Base-by-base conservation (phyloP, 2,113 vertebrate species). In the Osmerus eperlanus region DNA sequence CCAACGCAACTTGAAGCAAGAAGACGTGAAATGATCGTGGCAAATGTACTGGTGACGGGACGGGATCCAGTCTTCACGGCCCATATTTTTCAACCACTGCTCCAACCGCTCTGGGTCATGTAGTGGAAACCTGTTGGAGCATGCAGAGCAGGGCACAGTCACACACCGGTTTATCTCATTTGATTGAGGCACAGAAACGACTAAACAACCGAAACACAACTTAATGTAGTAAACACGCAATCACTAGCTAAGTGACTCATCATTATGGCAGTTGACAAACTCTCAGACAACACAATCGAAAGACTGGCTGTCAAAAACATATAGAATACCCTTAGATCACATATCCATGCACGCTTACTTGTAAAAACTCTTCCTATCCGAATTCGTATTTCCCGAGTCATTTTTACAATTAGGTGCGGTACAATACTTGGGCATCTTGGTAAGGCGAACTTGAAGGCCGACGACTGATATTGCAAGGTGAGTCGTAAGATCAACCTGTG, bases 41-140 rank as follows among this genome's bases (percentile, higher is more conserved):
- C 93, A 93, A n/a, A 94, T 79, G 28, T 93, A 92, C 77, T 95
- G 93, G 76, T 93, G 91, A 36, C 89, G 86, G 21, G 90, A 90
- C 0, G 94, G 93, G 15, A 84, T 80, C 92, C 92, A 94, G 68
- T 87, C 85, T 69, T 93, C 91, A 0, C 82, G 78, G 0, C 89
- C 86, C 90, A 94, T 91, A 81, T 91, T 92, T 0, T 47, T 76
- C 58, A 94, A 87, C 94, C 93, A 95, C 78, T 83, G 89, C 70
- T 84, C 86, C 53, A 94, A 89, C 32, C 91, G 84, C 2, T 64
- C 76, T 1, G 89, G 82, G 13, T 94, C 92, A 56, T 92, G 92
- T 1, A 93, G 87, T 0, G 93, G 93, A 79, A 94, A 94, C 85
- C 93, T 94, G 18, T 47, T 12, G 41, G 5, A 47, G 9, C 41